Evolutionary conservation across 2,888 invertebrate species (phyloP).

Genomic region (Alloplasta piceator): DNA sequence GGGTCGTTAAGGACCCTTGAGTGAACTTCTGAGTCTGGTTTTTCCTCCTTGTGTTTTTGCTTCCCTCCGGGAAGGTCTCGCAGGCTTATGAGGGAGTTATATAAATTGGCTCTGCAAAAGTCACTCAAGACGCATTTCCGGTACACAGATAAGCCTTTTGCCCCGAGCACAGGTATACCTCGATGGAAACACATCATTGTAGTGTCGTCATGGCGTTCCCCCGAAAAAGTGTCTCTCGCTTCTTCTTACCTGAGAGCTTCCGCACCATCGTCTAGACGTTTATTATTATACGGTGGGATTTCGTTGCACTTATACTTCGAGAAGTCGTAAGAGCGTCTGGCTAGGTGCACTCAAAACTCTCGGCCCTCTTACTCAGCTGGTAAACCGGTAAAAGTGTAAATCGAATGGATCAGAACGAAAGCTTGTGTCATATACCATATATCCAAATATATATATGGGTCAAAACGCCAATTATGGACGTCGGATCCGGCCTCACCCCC

Average conservation of each 20-base stretch:
- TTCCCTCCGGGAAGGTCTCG: neutral
- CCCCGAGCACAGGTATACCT: conserved; percentile 28
- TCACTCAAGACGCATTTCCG: conserved; percentile 51
- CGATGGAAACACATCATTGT: neutral
- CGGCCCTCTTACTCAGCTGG: conserved; percentile 9
- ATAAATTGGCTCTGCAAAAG: conserved; percentile 2
- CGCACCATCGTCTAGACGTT: conserved; percentile 54
- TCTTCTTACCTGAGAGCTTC: conserved; percentile 44
- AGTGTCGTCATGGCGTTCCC: conserved; percentile 13
- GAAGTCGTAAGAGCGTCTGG: conserved; percentile 7
- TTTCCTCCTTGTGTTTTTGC: no score
- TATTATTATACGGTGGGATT: conserved; percentile 46
- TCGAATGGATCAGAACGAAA: conserved; percentile 53
- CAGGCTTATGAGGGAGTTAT: conserved; percentile 3
- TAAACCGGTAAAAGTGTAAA: conserved; percentile 58
- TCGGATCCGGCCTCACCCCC: no score
- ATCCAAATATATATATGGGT: neutral
- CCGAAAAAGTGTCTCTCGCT: conserved; percentile 9
- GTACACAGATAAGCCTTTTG: conserved; percentile 32
- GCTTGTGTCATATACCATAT: neutral
- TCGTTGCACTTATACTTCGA: conserved; percentile 32
- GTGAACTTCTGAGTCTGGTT: no score
- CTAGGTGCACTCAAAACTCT: neutral
- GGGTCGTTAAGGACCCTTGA: no score
- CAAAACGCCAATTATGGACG: no score